phyloP scores from a whole-genome alignment of 2,888 invertebrate species.

The Altica lythri region DNA sequence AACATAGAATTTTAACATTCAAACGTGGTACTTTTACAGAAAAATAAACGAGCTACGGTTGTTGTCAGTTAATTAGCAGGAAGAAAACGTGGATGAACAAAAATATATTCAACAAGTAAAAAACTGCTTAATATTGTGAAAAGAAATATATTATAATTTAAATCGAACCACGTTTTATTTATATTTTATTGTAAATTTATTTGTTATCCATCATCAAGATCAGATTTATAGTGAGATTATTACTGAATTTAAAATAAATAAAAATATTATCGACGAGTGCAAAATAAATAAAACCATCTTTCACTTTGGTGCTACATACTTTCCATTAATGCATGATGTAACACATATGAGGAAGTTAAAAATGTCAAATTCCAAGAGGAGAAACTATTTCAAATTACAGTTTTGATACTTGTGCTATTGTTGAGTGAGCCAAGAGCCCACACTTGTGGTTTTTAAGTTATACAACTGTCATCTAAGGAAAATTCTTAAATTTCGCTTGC shows the following conservation, averaged over 20 bases:
- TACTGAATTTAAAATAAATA: not conserved
- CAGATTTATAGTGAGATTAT: no score
- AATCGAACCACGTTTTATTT: no score
- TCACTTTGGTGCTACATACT: no score
- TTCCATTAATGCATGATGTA: no score
- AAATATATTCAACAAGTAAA: conserved; percentile 3
- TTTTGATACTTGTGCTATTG: conserved; percentile 3
- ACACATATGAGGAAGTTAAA: conserved; percentile 13
- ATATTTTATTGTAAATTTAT: no score
- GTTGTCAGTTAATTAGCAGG: conserved; percentile 3
- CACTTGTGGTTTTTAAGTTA: not conserved
- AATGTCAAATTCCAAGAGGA: conserved; percentile 2
- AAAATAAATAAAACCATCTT: no score
- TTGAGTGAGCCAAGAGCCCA: conserved; percentile 1
- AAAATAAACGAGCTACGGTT: conserved; percentile 13
- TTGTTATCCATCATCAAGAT: no score
- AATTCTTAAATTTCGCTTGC: no score
- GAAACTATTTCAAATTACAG: not conserved
- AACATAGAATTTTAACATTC: not conserved
- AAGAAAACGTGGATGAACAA: conserved; percentile 9
- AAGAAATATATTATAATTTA: no score
- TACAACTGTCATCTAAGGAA: no score
- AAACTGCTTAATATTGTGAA: conserved; percentile 6
- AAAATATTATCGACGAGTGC: no score
- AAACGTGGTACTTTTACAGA: conserved; percentile 4